Evolutionary conservation across 2,797 vertebrate species (phyloP), one percentile per base, ranked within the genome.

Genomic region (Smutsia temminckii): DNA sequence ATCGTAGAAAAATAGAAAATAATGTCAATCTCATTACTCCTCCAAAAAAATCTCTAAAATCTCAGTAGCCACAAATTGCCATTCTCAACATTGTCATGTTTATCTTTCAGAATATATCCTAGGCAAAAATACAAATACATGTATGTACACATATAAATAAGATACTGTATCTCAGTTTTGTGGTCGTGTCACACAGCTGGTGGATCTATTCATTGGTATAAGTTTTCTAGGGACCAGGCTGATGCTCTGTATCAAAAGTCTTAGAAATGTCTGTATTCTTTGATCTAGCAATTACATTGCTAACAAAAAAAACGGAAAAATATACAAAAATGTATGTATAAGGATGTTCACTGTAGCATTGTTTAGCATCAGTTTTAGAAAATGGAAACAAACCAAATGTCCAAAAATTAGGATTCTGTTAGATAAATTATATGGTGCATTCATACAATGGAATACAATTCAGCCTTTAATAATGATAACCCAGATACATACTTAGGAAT

Each of bases 1-100:
- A 63, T n/a, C 49, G 9, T 32, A 91, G 34, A 80, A 85, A 83
- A 83, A 77, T 1, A 93, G 20, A 75, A 95, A 96, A 84, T 34
- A 90, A 61, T 37, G 12, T 34, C 55, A 85, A 46, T 2, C 25
- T 20, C 4, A 32, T 5, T 49, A 23, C 32, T 7, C 4, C 32
- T 23, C 14, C 0, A 23, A 11, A 29, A 90, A 63, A 83, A 40
- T 4, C 8, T 27, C 83, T 93, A 92, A 88, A 91, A 71, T 46
- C 8, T 61, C 80, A n/a, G 32, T 90, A 53, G 18, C 18, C 49
- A 27, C 42, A 69, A 95, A 92, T 72, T 71, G 69, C 13, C 34
- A 77, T 29, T 75, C 17, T 53, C 21, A 25, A 63, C 29, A 91
- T 3, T n/a, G 9, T 75, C 7, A 6, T 8, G 34, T 80, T 86